Evolutionary conservation across 2,888 invertebrate genomes (phyloP).

Genomic region (Rhopalosiphum nymphaeae): DNA sequence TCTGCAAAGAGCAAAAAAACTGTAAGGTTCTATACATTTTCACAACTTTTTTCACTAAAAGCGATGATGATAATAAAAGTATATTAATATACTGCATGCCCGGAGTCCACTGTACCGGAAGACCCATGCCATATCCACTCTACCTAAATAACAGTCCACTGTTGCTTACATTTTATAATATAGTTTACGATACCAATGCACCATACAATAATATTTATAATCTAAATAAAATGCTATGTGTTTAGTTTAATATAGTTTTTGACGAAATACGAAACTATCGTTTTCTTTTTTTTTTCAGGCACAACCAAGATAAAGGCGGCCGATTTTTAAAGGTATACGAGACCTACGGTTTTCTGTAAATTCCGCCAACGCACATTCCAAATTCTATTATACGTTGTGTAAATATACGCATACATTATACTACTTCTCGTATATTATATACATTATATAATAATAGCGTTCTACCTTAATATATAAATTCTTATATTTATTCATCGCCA

Average conservation of each 20-base stretch:
- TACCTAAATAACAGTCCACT: not conserved
- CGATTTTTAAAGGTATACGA: conserved; percentile 61
- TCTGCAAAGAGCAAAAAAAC: not conserved
- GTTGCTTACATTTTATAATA: not conserved
- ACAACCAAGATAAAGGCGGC: conserved; percentile 58
- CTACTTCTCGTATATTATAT: not conserved
- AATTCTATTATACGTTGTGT: not conserved
- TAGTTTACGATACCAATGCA: not conserved
- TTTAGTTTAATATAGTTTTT: not conserved
- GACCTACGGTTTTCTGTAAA: conserved; percentile 53
- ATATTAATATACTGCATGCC: not conserved
- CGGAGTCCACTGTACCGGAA: not conserved
- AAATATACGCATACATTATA: not conserved
- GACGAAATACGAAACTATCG: not conserved
- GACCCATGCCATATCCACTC: not conserved
- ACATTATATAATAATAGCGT: not conserved
- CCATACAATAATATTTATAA: not conserved
- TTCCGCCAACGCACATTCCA: conserved; percentile 6
- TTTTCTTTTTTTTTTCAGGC: conserved; percentile 48
- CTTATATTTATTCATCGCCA: conserved; percentile 34
- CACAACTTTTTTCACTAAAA: conserved; percentile 66
- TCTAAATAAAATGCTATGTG: not conserved
- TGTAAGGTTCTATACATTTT: not conserved
- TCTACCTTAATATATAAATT: conserved; percentile 1
- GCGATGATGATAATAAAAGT: not conserved